A percentile compares a stretch with the other conserved stretches of the same genome.
These are phyloP conservation scores for Sinodicranocentrus sp. DNA, from an alignment of 2,888 invertebrate genomes.

Conservation along the genomic window DNA sequence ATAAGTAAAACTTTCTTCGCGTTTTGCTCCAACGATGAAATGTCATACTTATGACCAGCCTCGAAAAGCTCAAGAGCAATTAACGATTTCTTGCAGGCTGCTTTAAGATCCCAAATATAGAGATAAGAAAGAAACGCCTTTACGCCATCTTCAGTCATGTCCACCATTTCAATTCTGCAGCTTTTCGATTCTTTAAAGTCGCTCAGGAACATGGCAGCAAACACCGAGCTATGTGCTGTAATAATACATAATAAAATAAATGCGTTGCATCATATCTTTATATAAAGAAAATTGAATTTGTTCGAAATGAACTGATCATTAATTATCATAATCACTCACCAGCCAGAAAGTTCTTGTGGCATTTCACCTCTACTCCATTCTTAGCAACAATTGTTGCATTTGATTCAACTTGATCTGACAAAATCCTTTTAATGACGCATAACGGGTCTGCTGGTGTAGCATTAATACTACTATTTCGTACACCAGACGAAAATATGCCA, in stretches of 20 bases:
- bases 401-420: no score
- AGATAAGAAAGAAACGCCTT: neutral
- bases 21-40: neutral
- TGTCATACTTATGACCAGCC: slow-evolving; percentile 14
- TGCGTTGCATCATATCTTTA: no score
- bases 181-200: neutral
- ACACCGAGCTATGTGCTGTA: neutral
- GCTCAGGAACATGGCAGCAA: neutral
- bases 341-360: neutral
- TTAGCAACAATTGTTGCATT: neutral
- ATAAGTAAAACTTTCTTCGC: neutral
- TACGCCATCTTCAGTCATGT: neutral
- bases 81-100: neutral
- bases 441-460: no score
- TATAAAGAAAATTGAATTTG: neutral
- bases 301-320: neutral
- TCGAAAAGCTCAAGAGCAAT: neutral
- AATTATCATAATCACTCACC: neutral
- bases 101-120: neutral
- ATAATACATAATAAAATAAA: neutral
- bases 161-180: slow-evolving; percentile 2
- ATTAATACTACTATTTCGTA: no score
- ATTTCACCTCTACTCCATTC: neutral
- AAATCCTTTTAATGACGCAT: no score
- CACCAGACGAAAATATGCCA: no score